A percentile compares a stretch with the other conserved stretches of the same genome.
Conservation (phyloP, 2,888 invertebrate genomes). For the Athalia circularis region DNA sequence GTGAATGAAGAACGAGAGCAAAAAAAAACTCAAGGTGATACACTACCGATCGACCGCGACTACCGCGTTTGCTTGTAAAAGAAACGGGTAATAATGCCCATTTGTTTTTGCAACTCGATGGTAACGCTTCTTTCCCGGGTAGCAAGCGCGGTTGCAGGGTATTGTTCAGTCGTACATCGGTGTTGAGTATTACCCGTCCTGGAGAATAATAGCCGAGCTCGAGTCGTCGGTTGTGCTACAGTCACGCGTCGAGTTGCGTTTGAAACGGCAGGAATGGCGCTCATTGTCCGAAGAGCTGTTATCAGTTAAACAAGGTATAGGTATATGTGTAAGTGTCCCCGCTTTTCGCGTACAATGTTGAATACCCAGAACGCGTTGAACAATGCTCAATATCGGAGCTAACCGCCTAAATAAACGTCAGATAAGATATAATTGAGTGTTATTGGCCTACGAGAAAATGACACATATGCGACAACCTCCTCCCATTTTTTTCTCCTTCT, state of each 20-base stretch:
- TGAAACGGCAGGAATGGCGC: not conserved
- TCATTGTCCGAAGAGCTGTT: constrained; percentile 38
- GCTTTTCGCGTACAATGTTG: constrained; percentile 24
- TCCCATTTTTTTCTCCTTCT: too few relatives aligned
- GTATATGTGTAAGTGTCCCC: not conserved
- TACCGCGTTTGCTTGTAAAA: too few relatives aligned
- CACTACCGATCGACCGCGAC: not conserved
- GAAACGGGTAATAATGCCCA: too few relatives aligned
- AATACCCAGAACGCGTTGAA: constrained; percentile 9
- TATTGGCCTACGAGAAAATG: constrained; percentile 9
- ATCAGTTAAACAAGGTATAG: constrained; percentile 32
- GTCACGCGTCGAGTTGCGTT: constrained; percentile 17
- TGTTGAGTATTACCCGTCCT: not conserved
- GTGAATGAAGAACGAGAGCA: not conserved
- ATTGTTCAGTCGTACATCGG: constrained; percentile 22
- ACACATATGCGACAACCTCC: constrained; percentile 21
- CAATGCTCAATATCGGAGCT: constrained; percentile 20
- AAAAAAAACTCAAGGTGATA: not conserved
- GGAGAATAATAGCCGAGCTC: constrained; percentile 14
- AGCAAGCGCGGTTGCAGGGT: not conserved
- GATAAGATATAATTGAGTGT: constrained; percentile 39
- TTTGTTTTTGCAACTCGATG: too few relatives aligned
- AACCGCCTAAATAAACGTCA: constrained; percentile 22
- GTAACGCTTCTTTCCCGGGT: not conserved
- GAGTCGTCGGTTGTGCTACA: constrained; percentile 6